Evolutionary conservation across 1,140 invertebrate species (phyloP), one percentile per base, ranked within the genome.

Genomic region (Aplysia californica): DNA sequence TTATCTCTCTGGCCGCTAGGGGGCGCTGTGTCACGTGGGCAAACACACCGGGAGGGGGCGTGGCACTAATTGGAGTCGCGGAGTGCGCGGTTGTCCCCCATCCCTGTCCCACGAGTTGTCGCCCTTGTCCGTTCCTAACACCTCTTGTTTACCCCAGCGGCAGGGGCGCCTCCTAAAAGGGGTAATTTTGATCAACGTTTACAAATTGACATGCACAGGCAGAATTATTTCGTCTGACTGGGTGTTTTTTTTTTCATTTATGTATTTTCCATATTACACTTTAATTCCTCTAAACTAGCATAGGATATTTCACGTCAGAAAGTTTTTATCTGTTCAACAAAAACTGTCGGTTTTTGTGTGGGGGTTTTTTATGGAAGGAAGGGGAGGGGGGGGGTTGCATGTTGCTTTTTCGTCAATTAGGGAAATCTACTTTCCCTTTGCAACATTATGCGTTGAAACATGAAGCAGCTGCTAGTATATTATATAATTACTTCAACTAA

Each of bases 31-130:
- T 68, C 66, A 68, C 38, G 23, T 44, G 39, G 3, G 4, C 65
- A 67, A 67, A 39, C 65, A 39, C 65, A 39, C 65, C 29, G 66
- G 38, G 21, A 44, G 66, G 66, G 66, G 66, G 66, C 66, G 66
- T 68, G 66, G 66, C 66, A 68, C 66, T 68, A 68, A 68, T 68
- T 68, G 66, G 66, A 68, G 66, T 68, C 38, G 64, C 64, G 10
- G 64, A 35, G 64, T 66, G 35, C 64, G n/a, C 23, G 64, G 35
- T 35, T 2, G 36, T 33, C 41, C 64, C 33, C 35, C 10, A 41
- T 26, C 6, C 33, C 26, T 68, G 66, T 68, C 66, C 18, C 50
- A 4, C 3, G 20, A 18, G 38, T 44, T 20, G 38, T 44, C 20
- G 66, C 66, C 26, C 33, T 44, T 44, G 38, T 31, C 21, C 38